phyloP scores from a whole-genome alignment of 2,797 vertebrate species.

The Gallinago solitaria region DNA sequence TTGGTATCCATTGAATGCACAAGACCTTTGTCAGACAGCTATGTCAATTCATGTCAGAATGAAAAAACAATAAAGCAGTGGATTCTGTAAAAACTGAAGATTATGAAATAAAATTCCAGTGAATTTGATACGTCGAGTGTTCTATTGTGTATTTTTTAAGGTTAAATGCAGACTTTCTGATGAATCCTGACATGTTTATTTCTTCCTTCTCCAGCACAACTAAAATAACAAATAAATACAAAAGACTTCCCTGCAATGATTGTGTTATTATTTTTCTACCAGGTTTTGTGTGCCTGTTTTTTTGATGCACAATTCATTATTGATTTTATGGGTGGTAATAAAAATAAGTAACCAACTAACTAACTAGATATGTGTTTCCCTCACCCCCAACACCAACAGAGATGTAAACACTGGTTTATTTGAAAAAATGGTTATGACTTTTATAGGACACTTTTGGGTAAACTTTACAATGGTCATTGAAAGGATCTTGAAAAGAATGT shows the following conservation, averaged over 20 bases:
- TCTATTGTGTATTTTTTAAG: not conserved
- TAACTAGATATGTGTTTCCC: not conserved
- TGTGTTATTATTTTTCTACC: not conserved
- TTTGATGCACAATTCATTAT: slow-evolving; percentile 28
- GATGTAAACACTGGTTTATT: not conserved
- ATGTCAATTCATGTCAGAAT: slow-evolving; percentile 14
- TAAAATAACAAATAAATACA: slow-evolving; percentile 6
- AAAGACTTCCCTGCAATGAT: not conserved
- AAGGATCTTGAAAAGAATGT: not conserved
- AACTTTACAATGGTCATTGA: not conserved
- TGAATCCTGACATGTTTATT: slow-evolving; percentile 45
- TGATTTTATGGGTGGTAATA: slow-evolving; percentile 19
- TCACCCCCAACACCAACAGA: not conserved
- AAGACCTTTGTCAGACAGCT: not conserved
- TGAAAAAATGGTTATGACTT: not conserved
- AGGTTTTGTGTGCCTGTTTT: not conserved
- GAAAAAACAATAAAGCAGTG: not conserved
- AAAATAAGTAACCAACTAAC: not conserved
- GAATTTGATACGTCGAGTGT: not conserved
- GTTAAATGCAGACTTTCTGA: slow-evolving; percentile 33
- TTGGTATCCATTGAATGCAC: not conserved
- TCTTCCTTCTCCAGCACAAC: not conserved
- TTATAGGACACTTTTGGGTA: not conserved
- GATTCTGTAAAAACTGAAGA: slow-evolving; percentile 1
- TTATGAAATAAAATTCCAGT: slow-evolving; percentile 31